These are phyloP conservation scores for Sympetrum striolatum DNA, from an alignment of 2,888 invertebrate genomes.

Conservation along the genomic window DNA sequence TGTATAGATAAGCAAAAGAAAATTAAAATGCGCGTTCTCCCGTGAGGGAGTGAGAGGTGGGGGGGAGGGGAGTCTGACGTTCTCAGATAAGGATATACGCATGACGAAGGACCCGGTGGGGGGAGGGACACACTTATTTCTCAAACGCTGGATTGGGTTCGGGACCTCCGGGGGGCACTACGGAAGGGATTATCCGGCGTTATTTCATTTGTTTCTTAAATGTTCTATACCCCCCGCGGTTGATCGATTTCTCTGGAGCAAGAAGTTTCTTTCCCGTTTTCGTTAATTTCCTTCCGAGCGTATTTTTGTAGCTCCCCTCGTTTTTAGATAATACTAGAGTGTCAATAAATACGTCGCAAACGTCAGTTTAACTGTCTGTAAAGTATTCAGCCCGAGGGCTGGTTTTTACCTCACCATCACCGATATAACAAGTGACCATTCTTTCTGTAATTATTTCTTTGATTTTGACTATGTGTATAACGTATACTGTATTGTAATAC, in stretches of 20 bases:
- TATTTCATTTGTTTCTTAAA: neutral
- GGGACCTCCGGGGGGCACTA: neutral
- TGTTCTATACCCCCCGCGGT: neutral
- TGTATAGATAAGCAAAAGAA: slow-evolving; percentile 38
- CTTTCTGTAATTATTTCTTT: no score
- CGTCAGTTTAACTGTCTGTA: no score
- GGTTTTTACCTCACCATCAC: no score
- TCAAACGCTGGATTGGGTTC: neutral
- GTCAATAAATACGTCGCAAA: no score
- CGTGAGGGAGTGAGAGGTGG: neutral
- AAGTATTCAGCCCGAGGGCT: no score
- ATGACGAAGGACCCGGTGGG: slow-evolving; percentile 28
- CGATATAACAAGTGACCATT: no score
- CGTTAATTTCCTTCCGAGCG: neutral
- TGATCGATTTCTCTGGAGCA: neutral
- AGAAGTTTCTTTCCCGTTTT: neutral
- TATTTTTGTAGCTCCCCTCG: neutral
- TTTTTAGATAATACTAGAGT: neutral
- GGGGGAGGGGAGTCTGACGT: slow-evolving; percentile 15
- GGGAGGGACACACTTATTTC: neutral
- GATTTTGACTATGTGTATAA: no score
- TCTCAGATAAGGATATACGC: slow-evolving; percentile 39
- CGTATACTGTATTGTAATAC: no score
- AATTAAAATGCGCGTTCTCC: slow-evolving; percentile 41
- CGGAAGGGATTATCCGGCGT: neutral